Conservation (phyloP, 2,888 invertebrate genomes). For the Stenchaetothrips biformis region DNA sequence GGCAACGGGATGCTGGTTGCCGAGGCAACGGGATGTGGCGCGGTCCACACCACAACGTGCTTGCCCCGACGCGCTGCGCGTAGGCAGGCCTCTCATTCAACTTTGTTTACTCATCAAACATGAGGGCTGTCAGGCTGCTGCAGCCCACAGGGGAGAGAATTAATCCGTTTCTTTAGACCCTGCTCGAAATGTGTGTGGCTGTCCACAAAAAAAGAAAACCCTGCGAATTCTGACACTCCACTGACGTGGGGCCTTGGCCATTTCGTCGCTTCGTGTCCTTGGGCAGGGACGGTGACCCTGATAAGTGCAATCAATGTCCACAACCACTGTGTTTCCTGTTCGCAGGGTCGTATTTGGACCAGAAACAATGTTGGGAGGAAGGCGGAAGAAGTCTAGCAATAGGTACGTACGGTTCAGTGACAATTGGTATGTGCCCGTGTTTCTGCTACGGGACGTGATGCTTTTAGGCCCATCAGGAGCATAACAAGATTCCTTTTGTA, state of each 20-base stretch:
- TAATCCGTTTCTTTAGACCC: constrained; percentile 24
- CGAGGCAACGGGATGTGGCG: background rate
- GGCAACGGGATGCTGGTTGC: too few relatives aligned
- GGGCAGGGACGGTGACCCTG: too few relatives aligned
- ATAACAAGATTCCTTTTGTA: too few relatives aligned
- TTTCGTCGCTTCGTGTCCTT: background rate
- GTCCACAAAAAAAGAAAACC: background rate
- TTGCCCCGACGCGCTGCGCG: background rate
- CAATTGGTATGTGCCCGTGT: too few relatives aligned
- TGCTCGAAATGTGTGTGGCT: background rate
- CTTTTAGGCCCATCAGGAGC: too few relatives aligned
- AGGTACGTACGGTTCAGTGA: background rate
- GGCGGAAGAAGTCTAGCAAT: constrained; percentile 1
- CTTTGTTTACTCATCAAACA: constrained; percentile 21
- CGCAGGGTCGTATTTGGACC: constrained; percentile 11
- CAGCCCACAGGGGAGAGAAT: background rate
- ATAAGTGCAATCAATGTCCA: too few relatives aligned
- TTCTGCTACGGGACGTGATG: too few relatives aligned
- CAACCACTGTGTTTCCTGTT: background rate
- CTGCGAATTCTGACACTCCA: background rate
- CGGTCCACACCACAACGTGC: background rate
- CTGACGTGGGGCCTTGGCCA: background rate
- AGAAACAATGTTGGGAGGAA: constrained; percentile 21
- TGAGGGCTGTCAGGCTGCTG: background rate
- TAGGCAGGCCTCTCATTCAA: background rate